Percentiles rank a stretch among this genome's conserved stretches.
Conservation (phyloP, 2,113 vertebrate species). For the Trichomycterus rosablanca region DNA sequence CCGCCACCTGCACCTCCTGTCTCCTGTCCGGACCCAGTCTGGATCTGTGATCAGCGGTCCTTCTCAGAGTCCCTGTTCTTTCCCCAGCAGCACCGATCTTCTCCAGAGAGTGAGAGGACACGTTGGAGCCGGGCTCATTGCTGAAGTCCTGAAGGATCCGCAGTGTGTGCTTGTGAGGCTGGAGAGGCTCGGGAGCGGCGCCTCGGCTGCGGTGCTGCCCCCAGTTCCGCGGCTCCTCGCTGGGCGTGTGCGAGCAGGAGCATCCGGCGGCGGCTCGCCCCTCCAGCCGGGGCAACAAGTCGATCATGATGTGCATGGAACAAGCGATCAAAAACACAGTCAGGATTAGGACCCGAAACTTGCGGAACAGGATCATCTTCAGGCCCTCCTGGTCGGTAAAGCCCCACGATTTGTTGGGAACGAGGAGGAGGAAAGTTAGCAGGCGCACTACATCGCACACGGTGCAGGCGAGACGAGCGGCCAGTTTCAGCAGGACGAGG, state of each 20-base stretch:
- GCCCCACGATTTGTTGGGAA: conserved; percentile 66
- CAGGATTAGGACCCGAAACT: conserved; percentile 86
- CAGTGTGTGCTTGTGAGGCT: conserved; percentile 90
- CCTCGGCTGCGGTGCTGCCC: conserved; percentile 14
- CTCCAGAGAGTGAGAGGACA: conserved; percentile 80
- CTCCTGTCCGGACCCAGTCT: conserved; percentile 55
- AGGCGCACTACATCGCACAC: conserved; percentile 73
- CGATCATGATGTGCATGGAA: conserved; percentile 91
- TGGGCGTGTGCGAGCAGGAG: conserved; percentile 75
- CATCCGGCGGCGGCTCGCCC: conserved; percentile 68
- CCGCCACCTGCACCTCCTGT: conserved; percentile 53
- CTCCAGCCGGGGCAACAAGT: conserved; percentile 88
- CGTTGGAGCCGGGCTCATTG: conserved; percentile 84
- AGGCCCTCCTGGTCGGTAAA: conserved; percentile 64
- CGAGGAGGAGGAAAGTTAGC: conserved; percentile 65
- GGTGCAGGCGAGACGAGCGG: conserved; percentile 67
- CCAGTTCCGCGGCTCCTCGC: conserved; percentile 66
- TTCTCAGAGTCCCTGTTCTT: conserved; percentile 47
- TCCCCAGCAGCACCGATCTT: conserved; percentile 57
- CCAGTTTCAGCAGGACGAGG: conserved; percentile 63
- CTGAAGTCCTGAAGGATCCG: conserved; percentile 90
- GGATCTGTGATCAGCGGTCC: conserved; percentile 49
- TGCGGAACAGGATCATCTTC: conserved; percentile 89
- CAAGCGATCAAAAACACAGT: conserved; percentile 87
- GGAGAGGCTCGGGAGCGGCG: conserved; percentile 41